These are phyloP conservation scores for Tuberolachnus salignus DNA, from an alignment of 2,888 invertebrate genomes.

Conservation along the genomic window DNA sequence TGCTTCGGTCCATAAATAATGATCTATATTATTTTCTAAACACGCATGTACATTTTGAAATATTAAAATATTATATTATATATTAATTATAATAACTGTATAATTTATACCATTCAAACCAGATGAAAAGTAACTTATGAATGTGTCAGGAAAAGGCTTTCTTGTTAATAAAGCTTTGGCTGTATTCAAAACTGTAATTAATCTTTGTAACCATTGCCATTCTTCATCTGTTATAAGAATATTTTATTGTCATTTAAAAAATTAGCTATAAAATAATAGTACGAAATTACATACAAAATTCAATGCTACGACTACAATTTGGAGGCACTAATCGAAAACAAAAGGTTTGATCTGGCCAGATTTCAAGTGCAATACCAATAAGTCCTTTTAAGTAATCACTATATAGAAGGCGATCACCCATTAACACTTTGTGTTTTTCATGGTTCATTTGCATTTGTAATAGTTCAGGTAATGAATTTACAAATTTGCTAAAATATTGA, in stretches of 20 bases:
- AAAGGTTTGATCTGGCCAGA: conserved; percentile 66
- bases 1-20: conserved; percentile 59
- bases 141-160: conserved; percentile 64
- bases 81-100: conserved; percentile 3
- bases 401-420: conserved; percentile 68
- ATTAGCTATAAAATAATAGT: conserved; percentile 42
- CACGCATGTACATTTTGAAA: conserved; percentile 36
- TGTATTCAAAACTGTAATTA: conserved; percentile 66
- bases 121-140: conserved; percentile 59
- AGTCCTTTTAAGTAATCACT: conserved; percentile 69
- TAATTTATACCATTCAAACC: conserved; percentile 49
- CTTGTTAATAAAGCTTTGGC: conserved; percentile 67
- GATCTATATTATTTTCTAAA: conserved; percentile 56
- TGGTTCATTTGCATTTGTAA: conserved; percentile 66
- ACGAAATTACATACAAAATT: conserved; percentile 41
- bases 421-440: conserved; percentile 68
- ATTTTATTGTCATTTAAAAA: neutral
- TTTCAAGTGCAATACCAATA: conserved; percentile 66
- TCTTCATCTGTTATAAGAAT: conserved; percentile 62
- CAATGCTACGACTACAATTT: conserved; percentile 61
- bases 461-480: conserved; percentile 65
- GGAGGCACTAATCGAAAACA: conserved; percentile 65
- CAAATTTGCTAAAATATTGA: conserved; percentile 66
- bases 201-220: conserved; percentile 69
- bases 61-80: conserved; percentile 1